Conservation (phyloP, 2,113 vertebrate species). For the Meriones unguiculatus region DNA sequence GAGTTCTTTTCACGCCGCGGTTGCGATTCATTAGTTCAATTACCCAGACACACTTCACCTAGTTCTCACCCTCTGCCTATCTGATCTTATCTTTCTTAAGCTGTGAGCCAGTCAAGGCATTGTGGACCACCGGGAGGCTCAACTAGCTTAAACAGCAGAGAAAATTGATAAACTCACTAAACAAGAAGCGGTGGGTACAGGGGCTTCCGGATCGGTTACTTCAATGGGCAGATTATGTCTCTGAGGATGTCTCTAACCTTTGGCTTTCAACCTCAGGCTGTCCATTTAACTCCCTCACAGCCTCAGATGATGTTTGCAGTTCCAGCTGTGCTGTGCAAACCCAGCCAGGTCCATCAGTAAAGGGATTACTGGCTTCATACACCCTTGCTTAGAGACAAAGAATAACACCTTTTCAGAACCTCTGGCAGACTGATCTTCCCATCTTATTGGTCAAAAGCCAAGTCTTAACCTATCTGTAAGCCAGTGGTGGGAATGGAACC, state of each 20-base stretch:
- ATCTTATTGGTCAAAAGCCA: neutral
- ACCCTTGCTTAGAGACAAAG: conserved; percentile 39
- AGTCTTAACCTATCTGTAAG: neutral
- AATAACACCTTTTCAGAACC: conserved; percentile 40
- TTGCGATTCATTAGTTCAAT: conserved; percentile 66
- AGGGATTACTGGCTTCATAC: neutral
- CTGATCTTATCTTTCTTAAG: conserved; percentile 59
- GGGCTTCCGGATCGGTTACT: neutral
- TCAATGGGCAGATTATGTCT: neutral
- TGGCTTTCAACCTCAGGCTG: neutral
- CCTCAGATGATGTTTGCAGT: neutral
- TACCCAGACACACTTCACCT: conserved; percentile 30
- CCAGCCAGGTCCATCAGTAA: neutral
- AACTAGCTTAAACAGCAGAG: neutral
- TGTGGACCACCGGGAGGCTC: conserved; percentile 17
- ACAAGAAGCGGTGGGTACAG: neutral
- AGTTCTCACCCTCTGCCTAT: conserved; percentile 49
- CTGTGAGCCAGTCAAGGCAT: neutral
- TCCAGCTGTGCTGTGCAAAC: neutral
- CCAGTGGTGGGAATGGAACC: neutral
- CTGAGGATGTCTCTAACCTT: neutral
- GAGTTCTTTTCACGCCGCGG: conserved; percentile 63
- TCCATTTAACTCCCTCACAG: neutral
- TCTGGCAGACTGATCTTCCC: neutral
- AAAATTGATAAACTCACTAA: conserved; percentile 35